Percentiles rank a stretch among this genome's conserved stretches.
These are phyloP conservation scores for Thunnus albacares DNA, from an alignment of 2,797 vertebrate genomes.

Conservation along the genomic window DNA sequence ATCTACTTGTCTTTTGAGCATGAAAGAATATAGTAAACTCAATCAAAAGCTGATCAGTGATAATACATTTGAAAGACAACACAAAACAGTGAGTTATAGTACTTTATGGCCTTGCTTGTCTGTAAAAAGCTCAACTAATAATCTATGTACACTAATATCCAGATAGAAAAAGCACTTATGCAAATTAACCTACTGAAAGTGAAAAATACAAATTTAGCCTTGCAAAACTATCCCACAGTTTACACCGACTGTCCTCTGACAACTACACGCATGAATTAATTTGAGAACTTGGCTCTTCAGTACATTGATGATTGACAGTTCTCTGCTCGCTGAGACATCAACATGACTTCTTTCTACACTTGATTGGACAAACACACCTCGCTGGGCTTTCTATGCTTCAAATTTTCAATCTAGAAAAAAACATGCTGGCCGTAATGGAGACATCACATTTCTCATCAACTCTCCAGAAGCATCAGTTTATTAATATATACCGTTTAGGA, in stretches of 20 bases:
- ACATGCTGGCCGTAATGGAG: not conserved
- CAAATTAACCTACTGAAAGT: not conserved
- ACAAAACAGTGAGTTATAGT: not conserved
- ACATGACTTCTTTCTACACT: constrained; percentile 18
- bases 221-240: constrained; percentile 10
- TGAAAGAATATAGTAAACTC: not conserved
- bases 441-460: not conserved
- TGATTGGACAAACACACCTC: constrained; percentile 22
- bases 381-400: constrained; percentile 17
- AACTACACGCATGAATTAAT: constrained; percentile 26
- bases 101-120: not conserved
- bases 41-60: constrained; percentile 13
- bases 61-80: not conserved
- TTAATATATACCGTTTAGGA: not conserved
- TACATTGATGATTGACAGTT: constrained; percentile 26
- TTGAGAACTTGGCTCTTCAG: constrained; percentile 20
- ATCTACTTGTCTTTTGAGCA: not conserved
- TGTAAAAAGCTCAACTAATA: not conserved
- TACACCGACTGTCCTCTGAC: not conserved
- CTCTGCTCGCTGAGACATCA: constrained; percentile 23
- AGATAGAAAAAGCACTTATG: not conserved
- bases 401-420: constrained; percentile 14
- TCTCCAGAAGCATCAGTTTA: not conserved
- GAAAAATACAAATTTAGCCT: not conserved
- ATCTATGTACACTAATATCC: not conserved